Evolutionary conservation across 1,140 invertebrate genomes (phyloP).

Genomic region (Theocolax elegans): DNA sequence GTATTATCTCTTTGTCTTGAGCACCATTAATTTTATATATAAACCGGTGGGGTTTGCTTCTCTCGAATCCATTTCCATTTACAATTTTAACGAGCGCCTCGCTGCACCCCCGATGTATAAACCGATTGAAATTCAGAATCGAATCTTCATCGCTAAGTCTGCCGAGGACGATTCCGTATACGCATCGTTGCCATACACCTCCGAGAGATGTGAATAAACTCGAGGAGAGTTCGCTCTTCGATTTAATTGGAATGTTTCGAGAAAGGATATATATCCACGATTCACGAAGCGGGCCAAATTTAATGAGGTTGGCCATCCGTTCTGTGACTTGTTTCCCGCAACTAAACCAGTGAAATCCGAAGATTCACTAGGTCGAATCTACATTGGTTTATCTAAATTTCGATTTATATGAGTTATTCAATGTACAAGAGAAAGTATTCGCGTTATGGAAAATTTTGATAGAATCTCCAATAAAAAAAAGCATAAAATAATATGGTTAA

Average conservation of each 20-base stretch:
- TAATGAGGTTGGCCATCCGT: slow-evolving; percentile 36
- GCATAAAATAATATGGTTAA: no score
- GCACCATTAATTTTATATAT: slow-evolving; percentile 36
- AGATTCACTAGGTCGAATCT: no score
- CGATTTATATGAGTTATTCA: no score
- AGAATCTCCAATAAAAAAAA: no score
- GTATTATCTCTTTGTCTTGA: slow-evolving; percentile 24
- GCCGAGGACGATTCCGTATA: neutral
- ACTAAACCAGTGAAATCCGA: no score
- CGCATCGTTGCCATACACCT: neutral
- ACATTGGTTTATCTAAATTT: no score
- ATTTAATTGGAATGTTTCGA: slow-evolving; percentile 43
- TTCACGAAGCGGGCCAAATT: slow-evolving; percentile 30
- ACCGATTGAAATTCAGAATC: slow-evolving; percentile 42
- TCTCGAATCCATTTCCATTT: slow-evolving; percentile 27
- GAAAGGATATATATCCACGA: slow-evolving; percentile 21
- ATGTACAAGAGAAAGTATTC: no score
- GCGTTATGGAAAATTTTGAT: no score
- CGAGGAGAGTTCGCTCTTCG: neutral
- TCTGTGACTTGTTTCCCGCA: no score
- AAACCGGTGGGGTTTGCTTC: slow-evolving; percentile 24
- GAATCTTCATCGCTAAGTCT: slow-evolving; percentile 29
- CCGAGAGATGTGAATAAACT: neutral
- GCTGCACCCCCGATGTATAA: slow-evolving; percentile 15
- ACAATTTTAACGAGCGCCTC: slow-evolving; percentile 31